A percentile compares a stretch with the other conserved stretches of the same genome.
Conservation (phyloP, 2,797 vertebrate species). For the Pteronotus mesoamericanus region DNA sequence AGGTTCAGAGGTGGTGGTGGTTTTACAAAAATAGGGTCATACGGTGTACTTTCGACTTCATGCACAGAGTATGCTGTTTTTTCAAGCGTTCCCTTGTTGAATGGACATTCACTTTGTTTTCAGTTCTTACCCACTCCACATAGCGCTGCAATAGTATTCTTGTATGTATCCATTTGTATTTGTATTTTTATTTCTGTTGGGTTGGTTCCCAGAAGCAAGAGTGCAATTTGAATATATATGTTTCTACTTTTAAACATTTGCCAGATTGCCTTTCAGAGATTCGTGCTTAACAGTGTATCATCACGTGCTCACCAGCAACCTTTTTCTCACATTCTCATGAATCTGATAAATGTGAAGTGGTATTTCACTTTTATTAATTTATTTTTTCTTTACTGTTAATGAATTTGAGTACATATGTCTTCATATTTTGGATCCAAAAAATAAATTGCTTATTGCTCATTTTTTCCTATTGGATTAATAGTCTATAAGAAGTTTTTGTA, state of each 20-base stretch:
- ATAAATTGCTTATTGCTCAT: neutral
- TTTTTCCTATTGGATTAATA: neutral
- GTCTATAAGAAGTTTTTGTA: neutral
- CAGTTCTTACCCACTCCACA: neutral
- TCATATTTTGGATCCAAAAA: neutral
- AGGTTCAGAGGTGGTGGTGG: neutral
- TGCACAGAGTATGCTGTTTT: neutral
- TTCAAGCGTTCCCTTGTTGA: neutral
- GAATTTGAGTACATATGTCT: neutral
- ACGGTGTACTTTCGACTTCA: neutral
- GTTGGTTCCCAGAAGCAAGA: slow-evolving; percentile 32
- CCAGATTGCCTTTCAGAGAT: neutral
- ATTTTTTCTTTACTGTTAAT: neutral
- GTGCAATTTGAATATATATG: neutral
- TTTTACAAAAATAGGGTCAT: neutral
- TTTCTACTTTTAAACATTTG: slow-evolving; percentile 23
- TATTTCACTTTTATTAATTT: slow-evolving; percentile 1
- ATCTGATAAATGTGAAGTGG: neutral
- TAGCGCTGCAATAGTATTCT: neutral
- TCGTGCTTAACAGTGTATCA: neutral
- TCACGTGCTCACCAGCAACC: neutral
- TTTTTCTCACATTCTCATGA: neutral
- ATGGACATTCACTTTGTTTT: neutral
- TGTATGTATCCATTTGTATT: neutral
- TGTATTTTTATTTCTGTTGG: slow-evolving; percentile 35